Evolutionary conservation across 2,888 invertebrate species (phyloP).

Genomic region (Odontomyia ornata): DNA sequence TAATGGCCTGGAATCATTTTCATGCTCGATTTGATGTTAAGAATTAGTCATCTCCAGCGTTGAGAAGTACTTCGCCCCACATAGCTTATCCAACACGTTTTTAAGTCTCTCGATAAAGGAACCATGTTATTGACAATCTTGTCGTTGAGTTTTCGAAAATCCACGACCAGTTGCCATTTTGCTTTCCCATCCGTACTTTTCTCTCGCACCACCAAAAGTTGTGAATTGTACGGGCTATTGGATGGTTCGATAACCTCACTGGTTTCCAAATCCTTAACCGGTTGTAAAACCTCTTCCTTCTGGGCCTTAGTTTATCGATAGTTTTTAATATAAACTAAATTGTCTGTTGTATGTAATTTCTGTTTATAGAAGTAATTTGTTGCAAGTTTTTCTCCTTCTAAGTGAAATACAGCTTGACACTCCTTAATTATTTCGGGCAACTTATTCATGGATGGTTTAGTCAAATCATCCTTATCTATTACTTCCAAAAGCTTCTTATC

Average conservation of each 20-base stretch:
- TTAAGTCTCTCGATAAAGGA: conserved; percentile 39
- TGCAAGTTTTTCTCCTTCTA: neutral
- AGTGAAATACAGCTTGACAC: neutral
- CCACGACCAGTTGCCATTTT: conserved; percentile 9
- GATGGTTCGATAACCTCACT: neutral
- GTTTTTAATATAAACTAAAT: too few species aligned
- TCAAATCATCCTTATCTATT: too few species aligned
- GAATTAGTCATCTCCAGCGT: conserved; percentile 5
- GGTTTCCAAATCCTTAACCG: neutral
- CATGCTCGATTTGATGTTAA: conserved; percentile 45
- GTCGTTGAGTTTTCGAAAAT: conserved; percentile 1
- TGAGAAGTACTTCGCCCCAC: conserved; percentile 1
- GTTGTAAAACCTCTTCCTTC: neutral
- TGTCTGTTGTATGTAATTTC: neutral
- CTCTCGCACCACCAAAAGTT: conserved; percentile 48
- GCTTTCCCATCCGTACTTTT: conserved; percentile 37
- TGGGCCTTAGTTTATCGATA: too few species aligned
- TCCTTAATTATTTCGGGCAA: neutral
- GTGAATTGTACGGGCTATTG: conserved; percentile 48
- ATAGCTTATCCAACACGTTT: conserved; percentile 43
- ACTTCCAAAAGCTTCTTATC: too few species aligned
- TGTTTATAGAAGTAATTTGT: neutral
- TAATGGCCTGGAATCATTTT: too few species aligned
- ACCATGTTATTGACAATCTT: conserved; percentile 35
- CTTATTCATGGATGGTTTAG: too few species aligned